phyloP scores from a whole-genome alignment of 1,140 invertebrate species.

The Coelopa frigida region DNA sequence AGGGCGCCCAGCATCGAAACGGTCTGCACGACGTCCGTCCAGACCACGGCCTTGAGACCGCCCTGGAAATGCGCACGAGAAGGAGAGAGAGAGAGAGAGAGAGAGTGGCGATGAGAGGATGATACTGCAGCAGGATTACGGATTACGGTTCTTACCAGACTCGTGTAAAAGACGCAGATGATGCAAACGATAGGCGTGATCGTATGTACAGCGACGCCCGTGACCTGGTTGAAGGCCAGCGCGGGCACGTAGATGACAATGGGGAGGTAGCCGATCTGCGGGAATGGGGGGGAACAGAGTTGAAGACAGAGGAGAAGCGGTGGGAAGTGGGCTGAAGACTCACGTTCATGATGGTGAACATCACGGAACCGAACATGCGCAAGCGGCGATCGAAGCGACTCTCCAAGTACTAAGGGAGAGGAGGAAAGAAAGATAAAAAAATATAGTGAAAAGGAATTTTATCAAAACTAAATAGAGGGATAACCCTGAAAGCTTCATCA shows the following conservation, averaged over 20 bases:
- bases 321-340: conserved; percentile 9
- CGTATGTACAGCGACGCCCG: conserved; percentile 62
- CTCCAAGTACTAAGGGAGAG: conserved; percentile 60
- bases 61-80: conserved; percentile 51
- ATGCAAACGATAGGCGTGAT: conserved; percentile 67
- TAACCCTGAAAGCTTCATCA: too few species aligned
- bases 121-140: not conserved
- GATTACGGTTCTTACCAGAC: conserved; percentile 70
- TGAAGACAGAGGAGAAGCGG: not conserved
- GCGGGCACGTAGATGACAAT: conserved; percentile 78
- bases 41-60: conserved; percentile 79
- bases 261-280: conserved; percentile 58
- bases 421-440: not conserved
- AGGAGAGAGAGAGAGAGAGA: not conserved
- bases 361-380: conserved; percentile 56
- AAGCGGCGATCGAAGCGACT: conserved; percentile 58
- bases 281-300: not conserved
- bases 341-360: conserved; percentile 44
- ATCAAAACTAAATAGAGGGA: too few species aligned
- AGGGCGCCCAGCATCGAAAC: conserved; percentile 68
- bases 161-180: conserved; percentile 79
- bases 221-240: conserved; percentile 73
- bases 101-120: conserved; percentile 9
- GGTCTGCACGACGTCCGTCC: conserved; percentile 80
- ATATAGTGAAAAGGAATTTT: not conserved